Base-by-base conservation (phyloP, 2,113 vertebrate species). In the Calidris pugnax region DNA sequence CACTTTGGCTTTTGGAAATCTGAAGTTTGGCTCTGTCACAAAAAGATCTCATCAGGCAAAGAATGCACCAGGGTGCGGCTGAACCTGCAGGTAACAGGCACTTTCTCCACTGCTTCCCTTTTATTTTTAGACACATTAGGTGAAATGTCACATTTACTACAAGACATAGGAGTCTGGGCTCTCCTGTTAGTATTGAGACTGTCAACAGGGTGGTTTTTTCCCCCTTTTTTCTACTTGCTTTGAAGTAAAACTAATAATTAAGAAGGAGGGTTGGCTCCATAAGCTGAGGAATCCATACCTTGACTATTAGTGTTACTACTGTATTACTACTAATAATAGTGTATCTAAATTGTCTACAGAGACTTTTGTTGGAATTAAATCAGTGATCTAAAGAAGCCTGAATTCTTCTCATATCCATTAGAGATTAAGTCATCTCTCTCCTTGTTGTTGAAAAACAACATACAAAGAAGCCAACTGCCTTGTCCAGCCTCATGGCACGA, bases 241-340 rank as follows among this genome's bases (percentile, higher is more conserved):
- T 97, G 93, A 97, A 96, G 96, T 90, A 76, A 93, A 93, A 84
- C 76, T 64, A 27, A 3, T 91, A 97, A 97, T 94, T 94, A 96
- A 90, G 71, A 14, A 89, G 51, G 56, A 93, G 76, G 83, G 13
- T 45, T 39, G 68, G 19, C 69, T 57, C 16, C 35, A 53, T 48
- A 56, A 35, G 85, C 51, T 75, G 86, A 79, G 35, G 95, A 57
- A 89, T 62, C 69, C 69, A 21, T 41, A 5, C 4, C 47, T 68
- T 59, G 59, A 30, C 78, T 87, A 20, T 48, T 41, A 14, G 32
- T 56, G 69, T 22, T 41, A 14, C 60, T 77, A 24, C 87, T 9
- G 45, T 20, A 85, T 19, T 51, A 6, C 76, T 62, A 15, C 86
- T 91, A 94, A 76, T 73, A 73, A 85, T 21, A 92, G 89, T 10